Conservation (phyloP, 2,888 invertebrate genomes). For the Pandemis cinnamomeana region DNA sequence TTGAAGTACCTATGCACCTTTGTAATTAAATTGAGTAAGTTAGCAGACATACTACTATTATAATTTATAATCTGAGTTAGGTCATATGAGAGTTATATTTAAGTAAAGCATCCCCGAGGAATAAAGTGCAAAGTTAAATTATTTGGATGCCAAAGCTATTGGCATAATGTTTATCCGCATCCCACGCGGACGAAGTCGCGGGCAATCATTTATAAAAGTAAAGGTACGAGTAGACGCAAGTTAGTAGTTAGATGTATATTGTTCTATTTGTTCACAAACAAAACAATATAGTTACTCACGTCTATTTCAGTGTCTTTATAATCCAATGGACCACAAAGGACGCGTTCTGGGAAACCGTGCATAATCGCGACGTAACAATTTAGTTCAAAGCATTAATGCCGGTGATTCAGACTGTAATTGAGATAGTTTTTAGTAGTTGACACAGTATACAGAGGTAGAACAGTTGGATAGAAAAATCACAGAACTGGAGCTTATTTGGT, state of each 20-base stretch:
- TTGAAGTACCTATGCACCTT: no score
- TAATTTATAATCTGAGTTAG: no score
- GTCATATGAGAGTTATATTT: neutral
- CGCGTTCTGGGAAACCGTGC: constrained; percentile 42
- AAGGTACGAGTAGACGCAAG: constrained; percentile 4
- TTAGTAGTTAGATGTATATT: constrained; percentile 8
- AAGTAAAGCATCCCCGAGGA: neutral
- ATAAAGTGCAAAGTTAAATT: neutral
- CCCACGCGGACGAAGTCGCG: neutral
- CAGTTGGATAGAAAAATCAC: constrained; percentile 6
- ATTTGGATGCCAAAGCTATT: neutral
- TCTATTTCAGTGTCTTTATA: constrained; percentile 35
- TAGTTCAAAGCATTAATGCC: constrained; percentile 51
- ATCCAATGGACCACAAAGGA: constrained; percentile 60
- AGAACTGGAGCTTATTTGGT: neutral
- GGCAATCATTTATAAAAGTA: constrained; percentile 29
- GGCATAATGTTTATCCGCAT: neutral
- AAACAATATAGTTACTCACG: constrained; percentile 33
- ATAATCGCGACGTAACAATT: constrained; percentile 51
- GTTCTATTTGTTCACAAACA: constrained; percentile 35
- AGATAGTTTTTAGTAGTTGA: constrained; percentile 66
- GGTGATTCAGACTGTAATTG: constrained; percentile 71
- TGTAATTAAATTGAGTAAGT: no score
- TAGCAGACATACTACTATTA: no score
- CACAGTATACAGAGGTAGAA: constrained; percentile 35